Evolutionary conservation across 2,888 invertebrate genomes (phyloP).

Genomic region (Amiota minor): DNA sequence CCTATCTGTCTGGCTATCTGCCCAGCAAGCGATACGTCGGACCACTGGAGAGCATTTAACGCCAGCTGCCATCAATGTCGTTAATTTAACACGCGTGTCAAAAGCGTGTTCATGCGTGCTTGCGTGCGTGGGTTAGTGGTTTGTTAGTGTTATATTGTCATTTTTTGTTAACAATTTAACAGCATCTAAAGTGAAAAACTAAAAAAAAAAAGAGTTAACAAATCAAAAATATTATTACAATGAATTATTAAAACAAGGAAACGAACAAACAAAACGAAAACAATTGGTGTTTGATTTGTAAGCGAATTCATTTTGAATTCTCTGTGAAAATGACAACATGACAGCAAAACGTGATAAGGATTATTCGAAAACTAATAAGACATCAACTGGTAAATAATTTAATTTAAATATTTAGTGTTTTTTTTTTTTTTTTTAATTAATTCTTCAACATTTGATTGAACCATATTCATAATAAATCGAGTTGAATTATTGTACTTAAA

Average conservation of each 20-base stretch:
- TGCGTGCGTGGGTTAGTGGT: too few relatives aligned
- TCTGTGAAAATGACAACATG: conserved; percentile 69
- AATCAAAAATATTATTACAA: background rate
- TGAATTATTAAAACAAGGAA: background rate
- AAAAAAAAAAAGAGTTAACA: background rate
- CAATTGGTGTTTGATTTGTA: background rate
- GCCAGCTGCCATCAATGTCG: too few relatives aligned
- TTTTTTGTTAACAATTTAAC: background rate
- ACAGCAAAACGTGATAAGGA: conserved; percentile 73
- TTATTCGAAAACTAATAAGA: conserved; percentile 70
- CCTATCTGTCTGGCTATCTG: background rate
- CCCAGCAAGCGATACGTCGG: background rate
- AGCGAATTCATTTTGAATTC: conserved; percentile 57
- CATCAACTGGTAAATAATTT: conserved; percentile 68
- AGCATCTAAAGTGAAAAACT: background rate
- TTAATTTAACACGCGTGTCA: background rate
- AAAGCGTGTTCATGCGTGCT: too few relatives aligned
- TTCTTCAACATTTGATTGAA: background rate
- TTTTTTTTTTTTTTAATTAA: background rate
- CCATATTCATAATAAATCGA: background rate
- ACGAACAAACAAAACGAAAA: background rate
- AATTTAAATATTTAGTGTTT: too few relatives aligned
- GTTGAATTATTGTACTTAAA: background rate
- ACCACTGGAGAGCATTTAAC: too few relatives aligned
- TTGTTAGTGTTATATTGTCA: too few relatives aligned